A percentile compares a stretch with the other conserved stretches of the same genome.
Evolutionary conservation across 37 sponge, comb jelly and placozoan species (phyloP).

Genomic region (Ephydatia muelleri): DNA sequence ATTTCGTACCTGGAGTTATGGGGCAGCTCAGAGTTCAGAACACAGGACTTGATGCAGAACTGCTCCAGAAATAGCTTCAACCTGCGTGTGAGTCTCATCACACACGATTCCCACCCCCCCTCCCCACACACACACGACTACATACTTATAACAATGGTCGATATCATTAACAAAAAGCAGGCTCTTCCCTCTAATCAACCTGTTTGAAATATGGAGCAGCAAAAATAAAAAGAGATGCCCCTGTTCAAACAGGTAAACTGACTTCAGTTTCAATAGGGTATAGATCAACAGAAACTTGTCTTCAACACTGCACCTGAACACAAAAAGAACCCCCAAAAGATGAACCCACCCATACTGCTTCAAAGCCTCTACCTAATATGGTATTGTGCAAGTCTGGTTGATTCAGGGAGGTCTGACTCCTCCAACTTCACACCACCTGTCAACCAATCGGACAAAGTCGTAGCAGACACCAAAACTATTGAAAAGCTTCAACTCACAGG

Average conservation of each 20-base stretch:
- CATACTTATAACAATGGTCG: constrained; percentile 85
- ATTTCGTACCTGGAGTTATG: constrained; percentile 92
- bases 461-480: neutral
- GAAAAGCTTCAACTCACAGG: constrained; percentile 53
- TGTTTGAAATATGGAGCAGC: constrained; percentile 7
- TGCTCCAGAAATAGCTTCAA: constrained; percentile 96
- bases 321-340: no score
- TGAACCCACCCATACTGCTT: neutral
- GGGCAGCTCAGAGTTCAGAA: constrained; percentile 97
- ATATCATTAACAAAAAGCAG: constrained; percentile 92
- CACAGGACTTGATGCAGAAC: constrained; percentile 93
- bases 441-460: no score
- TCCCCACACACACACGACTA: neutral
- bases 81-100: constrained; percentile 8
- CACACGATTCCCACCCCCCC: neutral
- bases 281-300: constrained; percentile 96
- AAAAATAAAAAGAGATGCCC: neutral
- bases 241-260: constrained; percentile 9
- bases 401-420: constrained; percentile 68
- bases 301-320: constrained; percentile 65
- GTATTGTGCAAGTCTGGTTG: constrained; percentile 70
- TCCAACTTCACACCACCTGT: constrained; percentile 78
- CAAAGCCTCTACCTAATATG: constrained; percentile 69
- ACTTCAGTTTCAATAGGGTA: constrained; percentile 89
- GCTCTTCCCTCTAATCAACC: constrained; percentile 83